Conservation (phyloP, 2,113 vertebrate genomes). For the Platichthys flesus region DNA sequence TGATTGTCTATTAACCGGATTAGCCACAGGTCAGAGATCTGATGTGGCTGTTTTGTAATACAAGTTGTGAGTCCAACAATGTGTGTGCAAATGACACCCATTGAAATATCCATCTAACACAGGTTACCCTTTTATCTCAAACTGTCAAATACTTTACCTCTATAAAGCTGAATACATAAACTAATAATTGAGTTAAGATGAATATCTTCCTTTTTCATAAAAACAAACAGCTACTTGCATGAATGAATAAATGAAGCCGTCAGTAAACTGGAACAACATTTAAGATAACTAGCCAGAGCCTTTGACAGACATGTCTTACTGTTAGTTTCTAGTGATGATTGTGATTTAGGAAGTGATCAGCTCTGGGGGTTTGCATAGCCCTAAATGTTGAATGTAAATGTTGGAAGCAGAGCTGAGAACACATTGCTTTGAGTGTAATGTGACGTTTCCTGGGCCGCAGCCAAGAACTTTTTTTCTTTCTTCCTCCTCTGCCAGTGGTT, state of each 20-base stretch:
- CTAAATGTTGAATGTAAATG: constrained; percentile 37
- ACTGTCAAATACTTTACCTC: not conserved
- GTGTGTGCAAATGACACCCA: not conserved
- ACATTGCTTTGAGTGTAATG: constrained; percentile 66
- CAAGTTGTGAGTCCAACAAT: not conserved
- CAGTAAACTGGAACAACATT: not conserved
- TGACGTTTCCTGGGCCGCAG: constrained; percentile 67
- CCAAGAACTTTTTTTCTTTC: constrained; percentile 43
- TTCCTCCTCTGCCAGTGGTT: constrained; percentile 34
- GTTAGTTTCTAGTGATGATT: constrained; percentile 20
- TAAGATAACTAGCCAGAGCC: not conserved
- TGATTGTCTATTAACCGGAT: constrained; percentile 77
- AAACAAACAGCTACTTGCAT: not conserved
- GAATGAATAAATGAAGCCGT: not conserved
- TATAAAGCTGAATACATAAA: not conserved
- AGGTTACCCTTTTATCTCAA: not conserved
- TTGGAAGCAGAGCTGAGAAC: constrained; percentile 59
- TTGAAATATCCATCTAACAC: not conserved
- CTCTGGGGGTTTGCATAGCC: constrained; percentile 14
- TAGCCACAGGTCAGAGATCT: constrained; percentile 36
- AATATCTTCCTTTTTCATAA: not conserved
- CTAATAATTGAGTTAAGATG: not conserved
- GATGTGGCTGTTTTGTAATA: constrained; percentile 4
- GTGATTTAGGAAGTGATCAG: constrained; percentile 37
- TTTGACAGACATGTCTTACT: constrained; percentile 17